Evolutionary conservation across 1,140 invertebrate genomes (phyloP).

Genomic region (Hesperophylax magnus): DNA sequence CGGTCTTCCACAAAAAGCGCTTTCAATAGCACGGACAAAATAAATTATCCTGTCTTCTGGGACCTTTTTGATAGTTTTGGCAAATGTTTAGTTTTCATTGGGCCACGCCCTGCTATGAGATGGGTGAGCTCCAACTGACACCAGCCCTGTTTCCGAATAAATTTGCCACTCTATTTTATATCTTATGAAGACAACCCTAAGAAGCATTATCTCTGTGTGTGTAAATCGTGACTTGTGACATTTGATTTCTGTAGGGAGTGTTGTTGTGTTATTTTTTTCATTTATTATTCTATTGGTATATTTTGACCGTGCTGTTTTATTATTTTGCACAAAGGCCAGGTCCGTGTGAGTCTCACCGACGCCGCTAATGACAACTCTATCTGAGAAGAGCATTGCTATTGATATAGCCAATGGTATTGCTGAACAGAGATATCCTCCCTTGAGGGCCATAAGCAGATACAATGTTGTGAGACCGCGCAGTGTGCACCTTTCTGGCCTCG

Average conservation of each 20-base stretch:
- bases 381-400: constrained; percentile 15
- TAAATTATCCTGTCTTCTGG: constrained; percentile 55
- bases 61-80: constrained; percentile 56
- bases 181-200: background rate
- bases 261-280: constrained; percentile 37
- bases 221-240: background rate
- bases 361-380: constrained; percentile 50
- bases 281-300: constrained; percentile 51
- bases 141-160: background rate
- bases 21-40: constrained; percentile 47
- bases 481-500: too few species aligned
- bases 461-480: too few species aligned
- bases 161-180: background rate
- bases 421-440: background rate
- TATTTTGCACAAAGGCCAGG: constrained; percentile 47
- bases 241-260: background rate
- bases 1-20: constrained; percentile 48
- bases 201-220: background rate
- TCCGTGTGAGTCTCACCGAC: constrained; percentile 39
- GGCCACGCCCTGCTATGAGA: constrained; percentile 50
- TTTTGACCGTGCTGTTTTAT: constrained; percentile 56
- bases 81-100: constrained; percentile 57
- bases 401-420: too few species aligned
- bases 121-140: constrained; percentile 10
- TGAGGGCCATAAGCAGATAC: background rate